Base-by-base conservation (phyloP, 1,140 invertebrate genomes). In the Hyposmocoma kahamanoa region DNA sequence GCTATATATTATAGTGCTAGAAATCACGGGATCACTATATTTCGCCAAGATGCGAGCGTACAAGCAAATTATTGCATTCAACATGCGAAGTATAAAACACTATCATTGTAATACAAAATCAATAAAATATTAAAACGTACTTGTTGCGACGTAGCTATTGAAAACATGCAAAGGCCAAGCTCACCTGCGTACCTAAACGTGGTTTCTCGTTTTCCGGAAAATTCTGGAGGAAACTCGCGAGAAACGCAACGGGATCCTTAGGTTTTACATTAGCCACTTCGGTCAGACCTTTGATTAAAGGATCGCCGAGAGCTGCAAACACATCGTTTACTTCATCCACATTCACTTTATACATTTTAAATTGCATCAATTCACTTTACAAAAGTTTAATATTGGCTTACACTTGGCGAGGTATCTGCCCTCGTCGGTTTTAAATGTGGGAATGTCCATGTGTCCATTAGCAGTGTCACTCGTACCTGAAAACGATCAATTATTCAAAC, bases 201-300 rank as follows among this genome's bases (percentile, higher is more conserved):
- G 77, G 70, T 39, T 84, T 84, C 45, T 86, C 77, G 43, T 87
- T 87, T 38, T 90, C 88, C 43, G 89, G 91, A 41, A 92, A 94
- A 64, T 93, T 92, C 58, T 94, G 92, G 26, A 96, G 85, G 76
- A 94, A 96, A 39, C 91, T 92, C 4, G 94, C 94, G 13, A 96
- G 85, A 71, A 94, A 95, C 1, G 91, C 91, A 15, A 96, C 91
- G 0, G 95, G 95, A 84, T 96, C 94, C 51, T 90, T 89, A 5
- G 95, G 95, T 53, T 94, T 89, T 50, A 90, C 90, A 50, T 93
- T 92, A 38, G 93, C 94, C 34, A 96, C 92, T 87, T 96, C 93
- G 17, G 94, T 94, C 45, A 96, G 83, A 53, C 94, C 95, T 89
- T 93, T 94, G 47, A 96, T 93, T 46, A 96, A 87, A 36, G 94